Conservation (phyloP, 1,140 invertebrate species). For the Coelopa frigida region DNA sequence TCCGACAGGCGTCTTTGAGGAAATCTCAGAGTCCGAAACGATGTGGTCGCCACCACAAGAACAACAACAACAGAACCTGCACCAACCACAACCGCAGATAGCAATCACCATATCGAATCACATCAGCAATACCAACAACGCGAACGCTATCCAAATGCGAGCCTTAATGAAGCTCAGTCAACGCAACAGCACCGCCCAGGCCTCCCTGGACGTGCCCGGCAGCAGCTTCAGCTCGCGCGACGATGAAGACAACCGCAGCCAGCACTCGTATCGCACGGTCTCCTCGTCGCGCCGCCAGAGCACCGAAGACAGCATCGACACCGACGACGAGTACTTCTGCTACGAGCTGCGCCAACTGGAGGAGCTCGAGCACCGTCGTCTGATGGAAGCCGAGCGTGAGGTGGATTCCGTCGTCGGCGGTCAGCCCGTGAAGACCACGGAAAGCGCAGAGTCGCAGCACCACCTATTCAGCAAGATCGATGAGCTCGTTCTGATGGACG, state of each 20-base stretch:
- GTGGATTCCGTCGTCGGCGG: slow-evolving; percentile 56
- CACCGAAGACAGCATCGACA: slow-evolving; percentile 87
- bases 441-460: neutral
- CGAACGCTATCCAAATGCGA: no score
- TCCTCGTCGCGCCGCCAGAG: slow-evolving; percentile 82
- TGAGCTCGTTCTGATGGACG: slow-evolving; percentile 17
- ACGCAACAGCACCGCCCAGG: no score
- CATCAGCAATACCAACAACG: no score
- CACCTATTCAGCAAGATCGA: slow-evolving; percentile 32
- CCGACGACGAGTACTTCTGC: slow-evolving; percentile 88
- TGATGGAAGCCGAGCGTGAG: slow-evolving; percentile 38
- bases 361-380: slow-evolving; percentile 66
- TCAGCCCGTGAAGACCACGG: slow-evolving; percentile 43
- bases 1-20: neutral
- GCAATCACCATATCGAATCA: no score
- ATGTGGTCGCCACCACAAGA: no score
- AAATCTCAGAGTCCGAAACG: neutral
- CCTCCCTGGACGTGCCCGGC: slow-evolving; percentile 72
- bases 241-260: slow-evolving; percentile 78
- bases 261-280: slow-evolving; percentile 76
- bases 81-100: no score
- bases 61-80: no score
- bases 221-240: slow-evolving; percentile 47
- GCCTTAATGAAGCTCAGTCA: no score
- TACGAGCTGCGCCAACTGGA: slow-evolving; percentile 81